phyloP scores from a whole-genome alignment of 2,113 vertebrate genomes.

The Turdus rufiventris region DNA sequence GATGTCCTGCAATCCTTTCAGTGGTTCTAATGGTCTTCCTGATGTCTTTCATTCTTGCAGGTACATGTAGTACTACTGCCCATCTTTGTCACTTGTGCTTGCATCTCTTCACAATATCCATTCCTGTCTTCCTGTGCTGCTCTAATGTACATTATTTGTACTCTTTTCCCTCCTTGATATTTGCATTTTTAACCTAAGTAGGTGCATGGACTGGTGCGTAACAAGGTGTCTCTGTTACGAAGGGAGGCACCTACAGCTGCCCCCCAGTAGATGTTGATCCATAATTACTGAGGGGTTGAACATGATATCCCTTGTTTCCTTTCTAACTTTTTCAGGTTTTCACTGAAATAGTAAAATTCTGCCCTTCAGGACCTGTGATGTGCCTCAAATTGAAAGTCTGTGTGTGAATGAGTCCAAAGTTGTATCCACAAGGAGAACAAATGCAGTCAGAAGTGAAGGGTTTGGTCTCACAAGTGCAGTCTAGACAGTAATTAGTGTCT shows the following conservation, averaged over 20 bases:
- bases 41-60: background rate
- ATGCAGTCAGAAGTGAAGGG: background rate
- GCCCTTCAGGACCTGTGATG: background rate
- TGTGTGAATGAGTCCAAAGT: background rate
- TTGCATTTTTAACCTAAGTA: background rate
- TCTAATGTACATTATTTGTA: background rate
- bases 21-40: background rate
- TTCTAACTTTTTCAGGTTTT: background rate
- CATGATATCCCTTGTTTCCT: background rate
- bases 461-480: background rate
- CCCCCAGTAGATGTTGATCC: background rate
- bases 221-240: background rate
- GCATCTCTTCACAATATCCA: background rate
- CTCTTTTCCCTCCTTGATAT: background rate
- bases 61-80: background rate
- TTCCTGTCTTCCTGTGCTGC: background rate
- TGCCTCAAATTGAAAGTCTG: background rate
- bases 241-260: background rate
- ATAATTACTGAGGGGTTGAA: background rate
- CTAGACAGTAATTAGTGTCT: background rate
- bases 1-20: background rate
- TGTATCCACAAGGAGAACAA: background rate
- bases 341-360: background rate
- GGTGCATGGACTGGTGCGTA: too few species aligned
- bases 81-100: background rate